Base-by-base conservation (phyloP, 2,113 vertebrate genomes). In the Brevimyrus niger region DNA sequence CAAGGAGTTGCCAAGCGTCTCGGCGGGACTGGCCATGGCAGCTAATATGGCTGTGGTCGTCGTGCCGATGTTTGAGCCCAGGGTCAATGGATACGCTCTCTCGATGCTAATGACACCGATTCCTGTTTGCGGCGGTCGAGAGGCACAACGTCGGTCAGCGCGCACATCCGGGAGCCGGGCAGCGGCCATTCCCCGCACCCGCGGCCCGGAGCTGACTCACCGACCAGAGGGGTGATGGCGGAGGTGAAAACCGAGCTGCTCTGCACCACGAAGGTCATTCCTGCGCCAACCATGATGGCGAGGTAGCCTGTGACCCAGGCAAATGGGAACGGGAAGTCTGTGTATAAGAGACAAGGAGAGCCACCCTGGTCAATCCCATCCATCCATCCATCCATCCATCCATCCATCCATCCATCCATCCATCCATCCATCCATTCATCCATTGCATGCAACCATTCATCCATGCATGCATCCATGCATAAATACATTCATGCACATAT, bases 221-320 rank as follows among this genome's bases (percentile, higher is more conserved):
- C 98, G 4, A 99, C 97, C 31, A 99, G 97, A 0, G 98, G 98
- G 3, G 98, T 99, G 88, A 99, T 96, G 48, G 98, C 97, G 0
- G 98, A 99, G 0, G 98, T 99, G 95, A 99, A 99, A 89, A 99
- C 97, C 0, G 98, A 99, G 92, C 98, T 99, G 91, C 98, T 99
- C 93, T 99, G 98, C 0, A 99, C 98, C 0, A 99, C 94, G 2
- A 99, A 99, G 55, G 98, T 99, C 97, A 99, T 98, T 42, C 97
- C 97, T 0, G 98, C 98, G 44, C 98, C 98, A 10, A 98, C 98
- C 0, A 97, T 0, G 86, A 99, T 99, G 13, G 98, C 98, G 87
- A 99, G 92, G 92, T 99, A 99, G 23, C 98, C 98, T 0, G 98
- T 97, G 3, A 99, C 90, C 98, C 98, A 99, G 23, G 92, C 89